Percentiles rank a stretch among this genome's conserved stretches.
These are phyloP conservation scores for Brachyhypopomus gauderio DNA, from an alignment of 2,113 vertebrate genomes.

Conservation along the genomic window DNA sequence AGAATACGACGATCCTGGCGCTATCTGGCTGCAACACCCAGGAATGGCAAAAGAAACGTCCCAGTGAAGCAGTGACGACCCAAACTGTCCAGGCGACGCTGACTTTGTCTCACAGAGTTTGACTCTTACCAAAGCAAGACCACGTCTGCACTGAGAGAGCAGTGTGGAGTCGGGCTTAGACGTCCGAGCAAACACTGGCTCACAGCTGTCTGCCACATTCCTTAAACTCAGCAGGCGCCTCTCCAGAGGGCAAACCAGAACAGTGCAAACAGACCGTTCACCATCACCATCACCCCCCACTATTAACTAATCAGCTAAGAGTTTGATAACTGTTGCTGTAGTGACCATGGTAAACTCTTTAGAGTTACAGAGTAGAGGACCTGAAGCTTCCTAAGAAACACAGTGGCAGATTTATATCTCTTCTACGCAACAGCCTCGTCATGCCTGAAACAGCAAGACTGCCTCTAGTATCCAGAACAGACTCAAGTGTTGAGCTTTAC, in stretches of 20 bases:
- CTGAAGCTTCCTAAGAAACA: neutral
- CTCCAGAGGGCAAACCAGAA: constrained; percentile 27
- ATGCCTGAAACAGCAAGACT: neutral
- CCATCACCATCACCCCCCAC: neutral
- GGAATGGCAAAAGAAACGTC: neutral
- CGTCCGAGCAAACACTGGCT: constrained; percentile 33
- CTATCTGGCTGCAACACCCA: neutral
- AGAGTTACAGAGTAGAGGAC: neutral
- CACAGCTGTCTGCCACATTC: constrained; percentile 68
- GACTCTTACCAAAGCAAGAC: neutral
- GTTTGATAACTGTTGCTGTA: no score
- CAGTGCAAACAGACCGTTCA: constrained; percentile 22
- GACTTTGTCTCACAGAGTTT: neutral
- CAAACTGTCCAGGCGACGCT: neutral
- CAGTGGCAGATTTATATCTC: no score
- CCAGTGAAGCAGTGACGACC: neutral
- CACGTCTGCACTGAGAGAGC: neutral
- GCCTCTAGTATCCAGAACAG: neutral
- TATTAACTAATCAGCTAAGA: no score
- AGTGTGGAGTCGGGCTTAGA: neutral
- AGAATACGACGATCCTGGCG: neutral
- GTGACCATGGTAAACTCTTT: neutral
- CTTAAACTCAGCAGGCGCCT: constrained; percentile 55
- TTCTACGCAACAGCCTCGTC: neutral
- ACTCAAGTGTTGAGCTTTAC: no score